These are phyloP conservation scores for Lordiphosa andalusiaca DNA, from an alignment of 2,888 invertebrate species.

Conservation along the genomic window DNA sequence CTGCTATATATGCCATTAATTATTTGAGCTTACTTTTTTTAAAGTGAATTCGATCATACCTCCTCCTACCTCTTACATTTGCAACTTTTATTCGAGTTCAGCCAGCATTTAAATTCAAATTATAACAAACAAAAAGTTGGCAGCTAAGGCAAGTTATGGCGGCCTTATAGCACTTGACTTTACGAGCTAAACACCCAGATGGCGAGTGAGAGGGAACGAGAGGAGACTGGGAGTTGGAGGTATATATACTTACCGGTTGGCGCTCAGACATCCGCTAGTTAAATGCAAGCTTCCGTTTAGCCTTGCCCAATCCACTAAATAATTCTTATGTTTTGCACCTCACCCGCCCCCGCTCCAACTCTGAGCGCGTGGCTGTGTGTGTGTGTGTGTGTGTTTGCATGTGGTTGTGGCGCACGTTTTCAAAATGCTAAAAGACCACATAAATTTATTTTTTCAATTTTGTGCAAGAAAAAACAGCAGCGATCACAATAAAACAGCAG, in stretches of 20 bases:
- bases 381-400: constrained; percentile 1
- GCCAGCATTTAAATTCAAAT: constrained; percentile 70
- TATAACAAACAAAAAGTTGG: constrained; percentile 49
- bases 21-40: too few relatives aligned
- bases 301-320: constrained; percentile 12
- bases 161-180: constrained; percentile 19
- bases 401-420: constrained; percentile 49
- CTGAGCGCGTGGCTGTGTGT: constrained; percentile 1
- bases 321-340: constrained; percentile 4
- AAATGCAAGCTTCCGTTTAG: constrained; percentile 54
- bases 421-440: constrained; percentile 64
- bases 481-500: constrained; percentile 24
- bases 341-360: not conserved
- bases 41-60: too few relatives aligned
- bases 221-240: not conserved
- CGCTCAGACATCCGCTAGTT: constrained; percentile 45
- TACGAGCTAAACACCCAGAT: constrained; percentile 9
- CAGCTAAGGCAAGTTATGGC: constrained; percentile 27
- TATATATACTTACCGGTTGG: not conserved
- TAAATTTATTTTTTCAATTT: constrained; percentile 71
- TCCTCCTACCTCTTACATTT: too few relatives aligned
- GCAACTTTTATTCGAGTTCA: constrained; percentile 42
- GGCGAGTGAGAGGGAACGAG: not conserved
- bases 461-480: constrained; percentile 42
- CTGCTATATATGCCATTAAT: too few relatives aligned